Evolutionary conservation across 2,113 vertebrate species (phyloP).

Genomic region (Aegithalos caudatus): DNA sequence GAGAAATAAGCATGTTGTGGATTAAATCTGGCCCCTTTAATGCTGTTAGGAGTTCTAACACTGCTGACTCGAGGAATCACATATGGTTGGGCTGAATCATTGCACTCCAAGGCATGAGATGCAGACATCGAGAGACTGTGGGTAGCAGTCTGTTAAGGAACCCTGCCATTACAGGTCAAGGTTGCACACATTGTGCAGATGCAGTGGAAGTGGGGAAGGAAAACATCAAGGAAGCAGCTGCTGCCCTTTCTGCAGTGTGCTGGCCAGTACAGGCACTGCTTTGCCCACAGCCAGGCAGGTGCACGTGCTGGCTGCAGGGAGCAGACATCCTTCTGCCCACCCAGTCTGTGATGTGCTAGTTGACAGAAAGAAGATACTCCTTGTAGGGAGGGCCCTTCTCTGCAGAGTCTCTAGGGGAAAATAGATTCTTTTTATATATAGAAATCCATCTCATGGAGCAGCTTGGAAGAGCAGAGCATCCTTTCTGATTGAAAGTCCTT

Average conservation of each 20-base stretch:
- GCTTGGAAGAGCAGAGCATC: not conserved
- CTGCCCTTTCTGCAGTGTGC: not conserved
- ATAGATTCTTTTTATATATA: not conserved
- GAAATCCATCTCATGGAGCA: not conserved
- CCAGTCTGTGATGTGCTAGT: not conserved
- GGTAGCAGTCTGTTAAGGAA: not conserved
- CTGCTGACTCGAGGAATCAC: not conserved
- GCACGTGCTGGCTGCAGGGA: not conserved
- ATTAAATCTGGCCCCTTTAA: not conserved
- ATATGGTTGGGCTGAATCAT: not conserved
- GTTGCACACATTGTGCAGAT: constrained; percentile 41
- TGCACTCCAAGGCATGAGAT: not conserved
- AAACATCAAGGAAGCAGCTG: not conserved
- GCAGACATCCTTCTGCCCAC: not conserved
- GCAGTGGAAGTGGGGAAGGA: not conserved
- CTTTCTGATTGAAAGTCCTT: not conserved
- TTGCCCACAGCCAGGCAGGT: not conserved
- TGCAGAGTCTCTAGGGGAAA: not conserved
- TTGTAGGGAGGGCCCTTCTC: not conserved
- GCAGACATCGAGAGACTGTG: not conserved
- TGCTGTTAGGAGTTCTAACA: not conserved
- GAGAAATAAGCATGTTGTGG: not conserved
- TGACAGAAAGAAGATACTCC: not conserved
- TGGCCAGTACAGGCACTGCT: not conserved
- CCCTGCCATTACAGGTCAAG: constrained; percentile 25